Percentiles rank a stretch among this genome's conserved stretches.
These are phyloP conservation scores for Zaprionus lachaisei DNA, from an alignment of 1,140 invertebrate species.

Conservation along the genomic window DNA sequence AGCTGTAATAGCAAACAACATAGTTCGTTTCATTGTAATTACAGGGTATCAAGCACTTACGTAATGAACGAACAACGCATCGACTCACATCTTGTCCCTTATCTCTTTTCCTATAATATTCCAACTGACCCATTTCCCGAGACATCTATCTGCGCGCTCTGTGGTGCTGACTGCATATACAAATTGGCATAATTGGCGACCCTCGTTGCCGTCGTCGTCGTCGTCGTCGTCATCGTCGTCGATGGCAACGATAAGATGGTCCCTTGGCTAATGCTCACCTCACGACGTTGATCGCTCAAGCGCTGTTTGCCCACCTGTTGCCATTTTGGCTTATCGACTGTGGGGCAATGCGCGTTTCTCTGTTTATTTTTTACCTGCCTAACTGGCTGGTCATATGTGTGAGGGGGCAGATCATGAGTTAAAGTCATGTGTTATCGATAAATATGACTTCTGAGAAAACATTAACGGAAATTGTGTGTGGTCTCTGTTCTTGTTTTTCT, in stretches of 20 bases:
- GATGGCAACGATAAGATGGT: conserved; percentile 26
- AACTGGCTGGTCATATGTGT: background rate
- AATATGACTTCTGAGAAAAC: background rate
- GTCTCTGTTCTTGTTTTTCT: background rate
- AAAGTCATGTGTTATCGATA: conserved; percentile 8
- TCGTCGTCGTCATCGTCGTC: conserved; percentile 3
- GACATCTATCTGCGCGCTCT: background rate
- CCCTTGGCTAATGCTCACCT: conserved; percentile 23
- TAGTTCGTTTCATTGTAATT: background rate
- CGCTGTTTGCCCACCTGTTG: conserved; percentile 20
- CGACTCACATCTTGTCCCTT: background rate
- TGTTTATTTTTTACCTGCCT: conserved; percentile 21
- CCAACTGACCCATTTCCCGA: conserved; percentile 12
- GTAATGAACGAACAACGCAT: background rate
- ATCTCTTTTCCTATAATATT: background rate
- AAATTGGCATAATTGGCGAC: conserved; percentile 19
- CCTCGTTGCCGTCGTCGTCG: conserved; percentile 4
- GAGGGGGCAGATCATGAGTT: background rate
- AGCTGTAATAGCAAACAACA: background rate
- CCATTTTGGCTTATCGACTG: conserved; percentile 16
- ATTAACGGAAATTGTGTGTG: background rate
- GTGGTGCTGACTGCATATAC: background rate
- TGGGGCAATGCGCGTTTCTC: background rate
- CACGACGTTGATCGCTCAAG: conserved; percentile 14
- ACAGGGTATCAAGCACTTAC: background rate